A percentile compares a stretch with the other conserved stretches of the same genome.
phyloP scores from a whole-genome alignment of 2,888 invertebrate genomes.

The Drosophila mimetica region DNA sequence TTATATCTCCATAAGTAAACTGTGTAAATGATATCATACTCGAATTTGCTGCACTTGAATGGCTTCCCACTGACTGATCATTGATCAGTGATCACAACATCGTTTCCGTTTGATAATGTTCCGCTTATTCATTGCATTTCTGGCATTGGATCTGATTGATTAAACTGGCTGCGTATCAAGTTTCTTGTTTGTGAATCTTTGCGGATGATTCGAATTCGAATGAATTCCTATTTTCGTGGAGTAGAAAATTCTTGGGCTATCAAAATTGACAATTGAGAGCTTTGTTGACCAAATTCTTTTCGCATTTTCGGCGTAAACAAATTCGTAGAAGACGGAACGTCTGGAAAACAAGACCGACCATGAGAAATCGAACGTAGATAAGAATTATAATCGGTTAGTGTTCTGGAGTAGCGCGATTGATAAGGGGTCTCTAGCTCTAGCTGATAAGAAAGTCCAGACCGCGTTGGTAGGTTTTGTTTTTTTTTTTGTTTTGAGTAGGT shows the following conservation, averaged over 20 bases:
- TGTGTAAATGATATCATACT: neutral
- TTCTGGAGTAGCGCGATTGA: slow-evolving; percentile 35
- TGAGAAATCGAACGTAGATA: slow-evolving; percentile 26
- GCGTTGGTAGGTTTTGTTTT: slow-evolving; percentile 11
- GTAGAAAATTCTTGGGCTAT: slow-evolving; percentile 16
- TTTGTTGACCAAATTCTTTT: slow-evolving; percentile 46
- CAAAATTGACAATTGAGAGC: slow-evolving; percentile 31
- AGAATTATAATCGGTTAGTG: slow-evolving; percentile 33
- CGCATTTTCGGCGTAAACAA: slow-evolving; percentile 45
- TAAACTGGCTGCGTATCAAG: slow-evolving; percentile 17
- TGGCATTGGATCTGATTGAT: slow-evolving; percentile 21
- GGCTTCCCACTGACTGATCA: slow-evolving; percentile 36
- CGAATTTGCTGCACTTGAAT: slow-evolving; percentile 8
- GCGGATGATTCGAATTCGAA: slow-evolving; percentile 14
- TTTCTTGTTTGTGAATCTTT: slow-evolving; percentile 32
- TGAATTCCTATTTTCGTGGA: slow-evolving; percentile 28
- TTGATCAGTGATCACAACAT: slow-evolving; percentile 40
- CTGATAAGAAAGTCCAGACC: slow-evolving; percentile 23
- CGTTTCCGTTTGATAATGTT: slow-evolving; percentile 33
- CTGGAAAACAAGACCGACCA: slow-evolving; percentile 1
- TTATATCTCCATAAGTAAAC: neutral
- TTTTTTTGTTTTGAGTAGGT: slow-evolving; percentile 13
- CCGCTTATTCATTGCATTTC: slow-evolving; percentile 16
- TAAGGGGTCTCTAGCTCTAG: slow-evolving; percentile 1
- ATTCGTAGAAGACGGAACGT: slow-evolving; percentile 35